Evolutionary conservation across 1,140 invertebrate species (phyloP).

Genomic region (Heliconius hewitsoni): DNA sequence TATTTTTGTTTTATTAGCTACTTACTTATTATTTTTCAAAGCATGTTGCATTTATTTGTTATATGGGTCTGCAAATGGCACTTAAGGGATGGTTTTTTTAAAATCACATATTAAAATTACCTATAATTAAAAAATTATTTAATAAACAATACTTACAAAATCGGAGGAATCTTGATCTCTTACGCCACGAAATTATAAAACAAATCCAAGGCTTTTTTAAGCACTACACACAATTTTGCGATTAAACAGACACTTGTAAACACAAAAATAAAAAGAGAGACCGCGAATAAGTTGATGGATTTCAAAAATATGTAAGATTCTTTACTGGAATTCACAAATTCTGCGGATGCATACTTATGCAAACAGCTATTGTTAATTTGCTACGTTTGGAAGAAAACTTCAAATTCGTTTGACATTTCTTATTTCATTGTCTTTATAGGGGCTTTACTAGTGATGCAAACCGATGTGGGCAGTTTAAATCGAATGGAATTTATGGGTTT

Average conservation of each 20-base stretch:
- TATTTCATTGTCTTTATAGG: neutral
- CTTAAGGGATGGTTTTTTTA: neutral
- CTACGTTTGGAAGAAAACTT: constrained; percentile 20
- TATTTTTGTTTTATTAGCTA: too few relatives aligned
- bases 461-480: neutral
- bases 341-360: neutral
- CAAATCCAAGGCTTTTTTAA: constrained; percentile 7
- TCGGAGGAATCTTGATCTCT: constrained; percentile 19
- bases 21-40: too few relatives aligned
- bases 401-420: constrained; percentile 21
- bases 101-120: constrained; percentile 12
- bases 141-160: constrained; percentile 21
- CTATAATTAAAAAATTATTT: neutral
- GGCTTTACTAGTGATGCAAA: constrained; percentile 1
- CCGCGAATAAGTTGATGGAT: neutral
- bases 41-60: too few relatives aligned
- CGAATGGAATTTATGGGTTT: neutral
- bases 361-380: neutral
- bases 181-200: constrained; percentile 24
- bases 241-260: neutral
- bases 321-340: neutral
- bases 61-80: too few relatives aligned
- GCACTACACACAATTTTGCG: constrained; percentile 13
- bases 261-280: neutral
- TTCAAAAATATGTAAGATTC: neutral